phyloP scores from a whole-genome alignment of 1,140 invertebrate genomes.

The Neotoxoptera formosana region DNA sequence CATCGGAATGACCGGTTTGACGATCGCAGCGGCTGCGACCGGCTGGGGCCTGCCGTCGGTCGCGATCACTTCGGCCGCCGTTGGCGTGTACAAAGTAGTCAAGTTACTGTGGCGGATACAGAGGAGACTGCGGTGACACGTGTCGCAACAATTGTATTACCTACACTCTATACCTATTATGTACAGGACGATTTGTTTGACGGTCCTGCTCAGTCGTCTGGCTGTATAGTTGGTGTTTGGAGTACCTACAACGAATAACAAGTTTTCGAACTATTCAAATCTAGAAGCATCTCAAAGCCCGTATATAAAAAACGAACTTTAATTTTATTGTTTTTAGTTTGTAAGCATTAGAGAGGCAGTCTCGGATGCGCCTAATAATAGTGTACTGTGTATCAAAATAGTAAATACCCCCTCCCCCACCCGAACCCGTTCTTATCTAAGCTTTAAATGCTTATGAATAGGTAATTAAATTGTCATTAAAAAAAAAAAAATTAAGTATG shows the following conservation, averaged over 20 bases:
- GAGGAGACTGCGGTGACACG: not conserved
- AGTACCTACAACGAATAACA: no score
- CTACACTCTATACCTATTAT: not conserved
- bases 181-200: not conserved
- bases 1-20: constrained; percentile 44
- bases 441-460: not conserved
- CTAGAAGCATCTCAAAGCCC: not conserved
- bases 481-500: not conserved
- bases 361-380: not conserved
- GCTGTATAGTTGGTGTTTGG: not conserved
- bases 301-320: not conserved
- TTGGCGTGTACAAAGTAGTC: constrained; percentile 28
- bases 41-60: constrained; percentile 39
- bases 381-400: not conserved
- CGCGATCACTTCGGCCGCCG: not conserved
- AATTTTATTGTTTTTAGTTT: not conserved
- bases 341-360: not conserved
- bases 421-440: not conserved
- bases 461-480: not conserved
- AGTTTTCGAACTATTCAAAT: not conserved
- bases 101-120: not conserved
- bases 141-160: not conserved
- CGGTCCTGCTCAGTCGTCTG: not conserved
- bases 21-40: constrained; percentile 24
- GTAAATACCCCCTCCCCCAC: no score